Percentiles rank a stretch among this genome's conserved stretches.
Conservation (phyloP, 2,888 invertebrate species). For the Balanococcus diminutus region DNA sequence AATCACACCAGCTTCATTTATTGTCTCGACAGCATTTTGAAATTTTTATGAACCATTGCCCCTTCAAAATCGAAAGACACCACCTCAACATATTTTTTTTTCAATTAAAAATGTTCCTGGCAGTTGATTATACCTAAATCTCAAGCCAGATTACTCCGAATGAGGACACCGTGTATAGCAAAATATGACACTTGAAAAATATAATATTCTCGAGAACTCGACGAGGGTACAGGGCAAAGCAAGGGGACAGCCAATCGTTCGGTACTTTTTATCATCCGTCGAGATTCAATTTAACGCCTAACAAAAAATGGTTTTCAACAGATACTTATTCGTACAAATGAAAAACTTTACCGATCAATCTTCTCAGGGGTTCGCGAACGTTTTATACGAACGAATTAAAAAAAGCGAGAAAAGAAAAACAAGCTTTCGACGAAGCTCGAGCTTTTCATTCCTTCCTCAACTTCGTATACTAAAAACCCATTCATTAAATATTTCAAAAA, state of each 20-base stretch:
- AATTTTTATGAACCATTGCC: no score
- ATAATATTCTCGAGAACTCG: neutral
- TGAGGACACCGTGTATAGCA: no score
- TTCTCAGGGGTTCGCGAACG: neutral
- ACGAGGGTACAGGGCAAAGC: neutral
- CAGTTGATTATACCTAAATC: no score
- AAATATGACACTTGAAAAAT: neutral
- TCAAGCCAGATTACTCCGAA: no score
- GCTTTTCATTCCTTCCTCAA: neutral
- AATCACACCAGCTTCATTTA: no score
- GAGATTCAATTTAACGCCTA: neutral
- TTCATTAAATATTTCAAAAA: neutral
- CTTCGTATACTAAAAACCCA: neutral
- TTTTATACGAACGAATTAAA: neutral
- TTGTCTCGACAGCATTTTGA: no score
- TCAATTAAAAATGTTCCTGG: no score
- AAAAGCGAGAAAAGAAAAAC: neutral
- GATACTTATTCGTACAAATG: neutral
- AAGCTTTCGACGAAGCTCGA: neutral
- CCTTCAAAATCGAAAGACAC: no score
- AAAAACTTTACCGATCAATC: conserved; percentile 11
- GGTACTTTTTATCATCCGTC: neutral
- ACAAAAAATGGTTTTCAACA: neutral
- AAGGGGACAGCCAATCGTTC: neutral
- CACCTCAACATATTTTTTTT: no score